Conservation (phyloP, 2,113 vertebrate genomes). For the Lagopus muta region DNA sequence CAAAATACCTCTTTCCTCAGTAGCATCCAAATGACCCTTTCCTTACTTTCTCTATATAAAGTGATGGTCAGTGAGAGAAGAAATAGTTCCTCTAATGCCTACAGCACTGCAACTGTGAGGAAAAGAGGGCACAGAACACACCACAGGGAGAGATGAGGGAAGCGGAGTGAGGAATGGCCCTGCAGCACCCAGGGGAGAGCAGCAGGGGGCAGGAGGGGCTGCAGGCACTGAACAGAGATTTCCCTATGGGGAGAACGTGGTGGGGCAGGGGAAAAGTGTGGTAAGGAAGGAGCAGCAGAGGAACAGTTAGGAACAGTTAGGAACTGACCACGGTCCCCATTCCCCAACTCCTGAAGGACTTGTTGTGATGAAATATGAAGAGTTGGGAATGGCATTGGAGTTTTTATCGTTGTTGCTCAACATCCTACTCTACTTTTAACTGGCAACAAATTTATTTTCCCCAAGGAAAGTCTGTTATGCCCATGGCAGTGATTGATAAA, state of each 20-base stretch:
- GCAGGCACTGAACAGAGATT: background rate
- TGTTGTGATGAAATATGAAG: background rate
- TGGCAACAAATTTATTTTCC: background rate
- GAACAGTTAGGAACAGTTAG: background rate
- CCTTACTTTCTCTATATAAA: background rate
- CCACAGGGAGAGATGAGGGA: background rate
- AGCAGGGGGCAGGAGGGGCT: background rate
- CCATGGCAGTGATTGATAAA: background rate
- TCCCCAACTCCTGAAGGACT: background rate
- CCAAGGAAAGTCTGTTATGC: background rate
- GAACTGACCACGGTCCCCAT: background rate
- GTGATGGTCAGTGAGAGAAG: background rate
- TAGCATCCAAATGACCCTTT: background rate
- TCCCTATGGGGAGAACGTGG: background rate
- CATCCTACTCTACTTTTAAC: background rate
- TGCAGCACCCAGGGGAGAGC: background rate
- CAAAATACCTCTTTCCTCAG: background rate
- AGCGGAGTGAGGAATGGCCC: background rate
- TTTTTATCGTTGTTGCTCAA: background rate
- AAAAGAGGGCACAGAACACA: background rate
- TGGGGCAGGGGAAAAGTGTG: background rate
- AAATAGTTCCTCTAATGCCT: background rate
- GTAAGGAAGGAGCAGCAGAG: background rate
- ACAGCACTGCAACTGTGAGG: background rate
- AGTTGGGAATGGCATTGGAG: background rate